Percentiles rank a stretch among this genome's conserved stretches.
Conservation (phyloP, 1,140 invertebrate species). For the Holcopasites calliopsidis region DNA sequence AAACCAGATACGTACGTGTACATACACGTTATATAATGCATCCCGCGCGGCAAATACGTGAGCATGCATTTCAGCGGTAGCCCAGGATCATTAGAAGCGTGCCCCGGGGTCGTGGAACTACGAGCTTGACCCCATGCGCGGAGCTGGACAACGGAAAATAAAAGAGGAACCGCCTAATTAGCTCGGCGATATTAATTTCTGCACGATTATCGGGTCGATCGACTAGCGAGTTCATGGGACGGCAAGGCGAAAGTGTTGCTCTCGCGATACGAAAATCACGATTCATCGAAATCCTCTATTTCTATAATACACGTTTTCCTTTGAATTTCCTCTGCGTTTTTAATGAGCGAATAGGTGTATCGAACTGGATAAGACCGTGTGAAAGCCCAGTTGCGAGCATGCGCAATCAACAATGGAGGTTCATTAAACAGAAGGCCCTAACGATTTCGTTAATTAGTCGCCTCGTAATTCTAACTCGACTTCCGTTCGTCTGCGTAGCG, state of each 20-base stretch:
- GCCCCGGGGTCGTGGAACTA: slow-evolving; percentile 28
- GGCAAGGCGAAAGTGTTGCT: neutral
- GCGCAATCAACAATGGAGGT: slow-evolving; percentile 46
- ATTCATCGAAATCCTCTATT: neutral
- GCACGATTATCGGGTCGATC: neutral
- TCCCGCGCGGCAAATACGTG: slow-evolving; percentile 37
- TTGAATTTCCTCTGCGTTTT: too few relatives aligned
- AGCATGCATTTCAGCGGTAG: slow-evolving; percentile 59
- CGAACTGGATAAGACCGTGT: slow-evolving; percentile 35
- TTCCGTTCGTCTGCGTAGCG: slow-evolving; percentile 9
- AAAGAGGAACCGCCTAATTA: slow-evolving; percentile 25
- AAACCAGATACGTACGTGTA: slow-evolving; percentile 45
- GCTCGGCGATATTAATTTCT: slow-evolving; percentile 34
- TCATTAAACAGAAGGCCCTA: slow-evolving; percentile 40
- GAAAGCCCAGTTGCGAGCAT: slow-evolving; percentile 17
- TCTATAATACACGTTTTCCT: too few relatives aligned
- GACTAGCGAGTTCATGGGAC: neutral
- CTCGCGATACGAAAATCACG: neutral
- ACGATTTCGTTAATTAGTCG: slow-evolving; percentile 54
- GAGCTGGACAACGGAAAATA: neutral
- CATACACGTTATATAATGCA: slow-evolving; percentile 56
- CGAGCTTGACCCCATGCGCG: slow-evolving; percentile 2
- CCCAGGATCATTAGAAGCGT: slow-evolving; percentile 41
- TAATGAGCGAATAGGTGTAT: neutral
- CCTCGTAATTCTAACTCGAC: slow-evolving; percentile 29